These are phyloP conservation scores for Ganaspis sp. DNA, from an alignment of 1,140 invertebrate genomes.

Conservation along the genomic window DNA sequence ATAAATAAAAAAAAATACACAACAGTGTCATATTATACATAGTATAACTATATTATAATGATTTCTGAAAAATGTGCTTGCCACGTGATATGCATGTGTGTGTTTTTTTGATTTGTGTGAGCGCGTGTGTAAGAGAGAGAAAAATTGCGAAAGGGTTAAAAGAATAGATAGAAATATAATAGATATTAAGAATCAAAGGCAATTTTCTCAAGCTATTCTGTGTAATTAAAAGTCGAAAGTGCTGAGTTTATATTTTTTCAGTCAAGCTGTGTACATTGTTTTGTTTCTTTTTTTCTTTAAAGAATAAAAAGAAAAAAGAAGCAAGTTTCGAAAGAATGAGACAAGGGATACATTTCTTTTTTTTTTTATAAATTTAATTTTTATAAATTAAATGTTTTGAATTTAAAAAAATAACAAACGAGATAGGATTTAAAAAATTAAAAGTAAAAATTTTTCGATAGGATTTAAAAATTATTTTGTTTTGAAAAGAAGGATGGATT, in stretches of 20 bases:
- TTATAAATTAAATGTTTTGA: not conserved
- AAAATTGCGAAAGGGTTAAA: not conserved
- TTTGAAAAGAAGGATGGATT: too few species aligned
- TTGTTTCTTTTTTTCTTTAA: not conserved
- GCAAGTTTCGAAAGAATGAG: not conserved
- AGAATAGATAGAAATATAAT: constrained; percentile 34
- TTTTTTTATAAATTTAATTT: not conserved
- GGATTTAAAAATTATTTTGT: too few species aligned
- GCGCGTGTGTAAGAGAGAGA: constrained; percentile 37
- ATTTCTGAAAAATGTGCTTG: constrained; percentile 45
- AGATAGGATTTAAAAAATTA: too few species aligned
- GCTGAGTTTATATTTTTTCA: not conserved
- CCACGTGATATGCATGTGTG: constrained; percentile 21
- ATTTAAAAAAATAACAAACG: too few species aligned
- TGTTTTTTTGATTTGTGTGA: constrained; percentile 33
- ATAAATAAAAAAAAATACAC: not conserved
- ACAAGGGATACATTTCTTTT: constrained; percentile 7
- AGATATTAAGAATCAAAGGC: constrained; percentile 35
- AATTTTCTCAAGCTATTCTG: constrained; percentile 18
- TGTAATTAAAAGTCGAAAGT: constrained; percentile 6
- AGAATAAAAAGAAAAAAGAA: not conserved
- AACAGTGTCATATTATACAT: constrained; percentile 63
- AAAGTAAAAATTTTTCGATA: too few species aligned
- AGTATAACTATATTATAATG: constrained; percentile 54
- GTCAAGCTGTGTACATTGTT: not conserved